Evolutionary conservation across 2,797 vertebrate genomes (phyloP).

Genomic region (Sandelia bainsii): DNA sequence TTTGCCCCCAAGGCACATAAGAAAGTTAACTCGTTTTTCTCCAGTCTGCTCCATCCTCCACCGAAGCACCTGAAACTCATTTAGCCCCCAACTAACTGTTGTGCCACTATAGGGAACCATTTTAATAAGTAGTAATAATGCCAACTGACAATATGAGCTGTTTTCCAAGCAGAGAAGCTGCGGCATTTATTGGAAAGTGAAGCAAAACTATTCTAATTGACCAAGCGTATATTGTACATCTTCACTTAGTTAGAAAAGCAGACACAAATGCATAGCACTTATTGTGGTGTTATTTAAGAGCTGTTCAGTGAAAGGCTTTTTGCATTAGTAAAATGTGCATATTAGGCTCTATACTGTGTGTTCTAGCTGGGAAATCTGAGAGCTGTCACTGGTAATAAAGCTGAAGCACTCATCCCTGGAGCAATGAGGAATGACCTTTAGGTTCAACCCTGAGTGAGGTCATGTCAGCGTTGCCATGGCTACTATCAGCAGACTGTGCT

Average conservation of each 20-base stretch:
- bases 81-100: constrained; percentile 78
- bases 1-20: constrained; percentile 68
- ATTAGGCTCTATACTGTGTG: constrained; percentile 3
- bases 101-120: constrained; percentile 77
- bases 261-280: constrained; percentile 37
- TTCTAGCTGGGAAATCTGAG: constrained; percentile 70
- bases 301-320: constrained; percentile 9
- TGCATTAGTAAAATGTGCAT: constrained; percentile 22
- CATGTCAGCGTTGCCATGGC: constrained; percentile 83
- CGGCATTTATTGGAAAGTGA: constrained; percentile 47
- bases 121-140: constrained; percentile 85
- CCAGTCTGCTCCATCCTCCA: constrained; percentile 72
- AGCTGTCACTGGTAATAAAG: constrained; percentile 64
- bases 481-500: constrained; percentile 83
- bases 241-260: constrained; percentile 45
- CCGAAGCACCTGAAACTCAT: constrained; percentile 84
- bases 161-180: constrained; percentile 71
- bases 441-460: constrained; percentile 86
- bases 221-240: constrained; percentile 34
- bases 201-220: constrained; percentile 60
- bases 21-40: constrained; percentile 74
- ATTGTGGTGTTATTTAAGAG: constrained; percentile 20
- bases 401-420: constrained; percentile 59
- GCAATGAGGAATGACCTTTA: constrained; percentile 83
- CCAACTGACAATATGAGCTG: constrained; percentile 71